Base-by-base conservation (phyloP, 2,888 invertebrate species). In the Rhingia rostrata region DNA sequence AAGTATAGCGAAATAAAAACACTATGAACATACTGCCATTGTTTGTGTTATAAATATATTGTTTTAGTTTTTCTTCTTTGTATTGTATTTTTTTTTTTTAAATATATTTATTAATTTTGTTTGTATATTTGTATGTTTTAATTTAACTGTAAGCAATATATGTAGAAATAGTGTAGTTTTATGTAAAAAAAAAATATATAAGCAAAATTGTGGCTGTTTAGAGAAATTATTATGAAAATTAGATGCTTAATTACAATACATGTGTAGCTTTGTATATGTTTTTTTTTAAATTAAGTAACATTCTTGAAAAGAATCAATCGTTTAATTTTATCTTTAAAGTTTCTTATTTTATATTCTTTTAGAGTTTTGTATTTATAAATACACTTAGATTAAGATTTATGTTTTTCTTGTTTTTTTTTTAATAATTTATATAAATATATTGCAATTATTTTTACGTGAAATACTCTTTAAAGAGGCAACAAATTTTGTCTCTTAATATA, bases 131-230 rank as follows among this genome's bases (percentile, higher is more conserved):
- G 67, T 63, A 54, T 67, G n/a, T 67, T 60, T 73, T 49, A 69
- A 43, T 39, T 43, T 63, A 69, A 49, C n/a, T 60, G 51, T 56
- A 41, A 69, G 35, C 10, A 37, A 51, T 35, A 37, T 12, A 32
- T 39, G 33, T 37, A 64, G 51, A 32, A 4, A 51, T 64, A 9
- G 12, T 6, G 12, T 45, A 12, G 37, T 14, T 77, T 45, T 47
- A 45, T 79, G 39, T 35, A 51, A 6, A 14, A 14, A 60, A 66
- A 53, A 41, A 43, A 35, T 35, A 32, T 30, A 49, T 53, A 45
- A 83, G 70, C 63, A 79, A 84, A 79, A 82, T 82, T 84, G 61
- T 84, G 84, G 84, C 84, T 84, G 84, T 84, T 79, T 80, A 84
- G 70, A 66, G 53, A 74, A 83, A 79, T 69, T 41, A 69, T 51